These are phyloP conservation scores for Steromphala cineraria DNA, from an alignment of 2,888 invertebrate genomes.

Conservation along the genomic window DNA sequence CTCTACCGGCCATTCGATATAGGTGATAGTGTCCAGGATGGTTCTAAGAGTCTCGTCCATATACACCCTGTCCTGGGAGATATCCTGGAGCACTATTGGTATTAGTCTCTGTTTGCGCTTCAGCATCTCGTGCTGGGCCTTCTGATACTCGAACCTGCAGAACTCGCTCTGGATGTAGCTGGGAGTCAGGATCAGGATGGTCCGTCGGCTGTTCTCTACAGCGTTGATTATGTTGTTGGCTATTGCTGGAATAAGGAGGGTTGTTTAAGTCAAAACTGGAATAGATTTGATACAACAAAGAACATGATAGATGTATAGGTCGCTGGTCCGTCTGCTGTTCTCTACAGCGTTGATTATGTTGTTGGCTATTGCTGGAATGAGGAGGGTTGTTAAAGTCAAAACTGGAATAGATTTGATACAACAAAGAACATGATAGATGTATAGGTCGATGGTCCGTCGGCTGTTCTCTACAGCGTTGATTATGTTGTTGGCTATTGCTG, in stretches of 20 bases:
- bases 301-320: too few relatives aligned
- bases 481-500: constrained; percentile 66
- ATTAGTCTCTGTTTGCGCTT: constrained; percentile 62
- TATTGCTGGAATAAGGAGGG: too few relatives aligned
- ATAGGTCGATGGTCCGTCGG: constrained; percentile 59
- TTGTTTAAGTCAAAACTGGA: too few relatives aligned
- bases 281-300: too few relatives aligned
- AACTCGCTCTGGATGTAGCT: constrained; percentile 60
- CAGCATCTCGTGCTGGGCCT: constrained; percentile 65
- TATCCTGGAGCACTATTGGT: constrained; percentile 59
- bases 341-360: constrained; percentile 64
- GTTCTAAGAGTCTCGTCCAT: constrained; percentile 54
- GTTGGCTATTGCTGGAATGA: constrained; percentile 64
- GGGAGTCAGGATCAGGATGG: constrained; percentile 60
- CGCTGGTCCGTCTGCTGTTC: constrained; percentile 59
- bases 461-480: constrained; percentile 62
- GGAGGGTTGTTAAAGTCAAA: too few relatives aligned
- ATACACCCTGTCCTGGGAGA: constrained; percentile 32
- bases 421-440: too few relatives aligned
- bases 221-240: constrained; percentile 64
- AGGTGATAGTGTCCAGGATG: constrained; percentile 58
- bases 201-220: constrained; percentile 58
- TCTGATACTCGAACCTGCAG: constrained; percentile 63
- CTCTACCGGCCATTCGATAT: constrained; percentile 56
- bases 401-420: too few relatives aligned